These are phyloP conservation scores for Petrocephalus microphthalmus DNA, from an alignment of 2,113 vertebrate genomes.

Conservation along the genomic window DNA sequence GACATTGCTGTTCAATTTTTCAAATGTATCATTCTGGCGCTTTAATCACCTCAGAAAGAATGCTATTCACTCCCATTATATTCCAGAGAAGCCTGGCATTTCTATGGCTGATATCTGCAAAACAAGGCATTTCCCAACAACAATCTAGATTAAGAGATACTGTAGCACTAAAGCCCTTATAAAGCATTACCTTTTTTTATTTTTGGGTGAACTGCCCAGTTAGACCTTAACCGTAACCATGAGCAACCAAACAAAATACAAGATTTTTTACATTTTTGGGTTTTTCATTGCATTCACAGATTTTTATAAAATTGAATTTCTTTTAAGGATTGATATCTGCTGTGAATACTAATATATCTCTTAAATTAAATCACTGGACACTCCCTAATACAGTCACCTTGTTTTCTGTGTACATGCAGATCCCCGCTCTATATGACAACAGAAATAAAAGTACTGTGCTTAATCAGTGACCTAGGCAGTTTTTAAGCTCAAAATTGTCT, in stretches of 20 bases:
- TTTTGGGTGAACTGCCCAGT: too few species aligned
- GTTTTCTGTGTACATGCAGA: not conserved
- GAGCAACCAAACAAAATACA: not conserved
- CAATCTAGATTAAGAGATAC: too few species aligned
- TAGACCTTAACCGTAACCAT: not conserved
- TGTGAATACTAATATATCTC: not conserved
- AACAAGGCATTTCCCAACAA: too few species aligned
- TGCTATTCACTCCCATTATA: too few species aligned
- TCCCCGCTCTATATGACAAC: not conserved
- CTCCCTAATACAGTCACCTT: not conserved
- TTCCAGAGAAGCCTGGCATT: too few species aligned
- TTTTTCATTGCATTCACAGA: not conserved
- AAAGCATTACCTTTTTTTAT: too few species aligned
- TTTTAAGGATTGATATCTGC: not conserved
- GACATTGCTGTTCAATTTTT: too few species aligned
- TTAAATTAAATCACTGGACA: not conserved
- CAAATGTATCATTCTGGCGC: too few species aligned
- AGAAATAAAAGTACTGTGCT: not conserved
- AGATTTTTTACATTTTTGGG: not conserved
- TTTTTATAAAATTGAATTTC: not conserved
- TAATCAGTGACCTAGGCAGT: not conserved
- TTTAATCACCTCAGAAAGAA: too few species aligned
- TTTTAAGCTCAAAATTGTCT: not conserved
- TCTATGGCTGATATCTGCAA: too few species aligned
- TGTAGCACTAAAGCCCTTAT: too few species aligned